Percentiles rank a stretch among this genome's conserved stretches.
Conservation (phyloP, 1,140 invertebrate species). For the Capitella teleta region DNA sequence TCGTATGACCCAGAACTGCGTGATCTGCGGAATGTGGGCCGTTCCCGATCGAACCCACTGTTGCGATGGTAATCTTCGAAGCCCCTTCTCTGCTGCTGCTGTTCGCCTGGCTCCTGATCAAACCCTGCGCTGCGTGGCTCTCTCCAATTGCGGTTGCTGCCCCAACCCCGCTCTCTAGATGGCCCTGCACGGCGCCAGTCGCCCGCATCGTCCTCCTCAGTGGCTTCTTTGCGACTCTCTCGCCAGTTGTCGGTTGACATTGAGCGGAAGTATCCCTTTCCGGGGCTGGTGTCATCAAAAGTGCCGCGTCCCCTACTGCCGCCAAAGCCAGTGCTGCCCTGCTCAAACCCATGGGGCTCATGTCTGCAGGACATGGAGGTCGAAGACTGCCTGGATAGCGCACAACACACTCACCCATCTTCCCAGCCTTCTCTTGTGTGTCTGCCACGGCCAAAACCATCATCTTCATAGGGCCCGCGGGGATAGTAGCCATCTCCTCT, state of each 20-base stretch:
- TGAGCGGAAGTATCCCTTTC: too few relatives aligned
- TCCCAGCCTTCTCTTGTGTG: constrained; percentile 38
- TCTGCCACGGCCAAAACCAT: constrained; percentile 38
- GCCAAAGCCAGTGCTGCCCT: too few relatives aligned
- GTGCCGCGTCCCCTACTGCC: too few relatives aligned
- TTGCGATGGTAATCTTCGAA: neutral
- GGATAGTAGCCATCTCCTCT: constrained; percentile 41
- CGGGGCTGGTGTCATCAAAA: too few relatives aligned
- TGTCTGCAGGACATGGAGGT: too few relatives aligned
- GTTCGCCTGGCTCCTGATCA: neutral
- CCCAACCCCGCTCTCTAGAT: too few relatives aligned
- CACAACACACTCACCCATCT: constrained; percentile 31
- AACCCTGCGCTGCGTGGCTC: neutral
- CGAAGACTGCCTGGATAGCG: neutral
- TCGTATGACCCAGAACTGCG: neutral
- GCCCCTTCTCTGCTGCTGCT: neutral
- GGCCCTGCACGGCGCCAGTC: constrained; percentile 46
- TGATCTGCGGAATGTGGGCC: neutral
- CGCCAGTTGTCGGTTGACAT: constrained; percentile 34
- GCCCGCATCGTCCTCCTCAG: constrained; percentile 50
- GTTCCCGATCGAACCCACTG: too few relatives aligned
- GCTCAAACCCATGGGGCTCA: too few relatives aligned
- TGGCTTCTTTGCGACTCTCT: constrained; percentile 25
- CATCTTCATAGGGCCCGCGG: constrained; percentile 34
- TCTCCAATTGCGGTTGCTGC: constrained; percentile 10